Evolutionary conservation across 2,113 vertebrate genomes (phyloP).

Genomic region (Miniopterus natalensis): DNA sequence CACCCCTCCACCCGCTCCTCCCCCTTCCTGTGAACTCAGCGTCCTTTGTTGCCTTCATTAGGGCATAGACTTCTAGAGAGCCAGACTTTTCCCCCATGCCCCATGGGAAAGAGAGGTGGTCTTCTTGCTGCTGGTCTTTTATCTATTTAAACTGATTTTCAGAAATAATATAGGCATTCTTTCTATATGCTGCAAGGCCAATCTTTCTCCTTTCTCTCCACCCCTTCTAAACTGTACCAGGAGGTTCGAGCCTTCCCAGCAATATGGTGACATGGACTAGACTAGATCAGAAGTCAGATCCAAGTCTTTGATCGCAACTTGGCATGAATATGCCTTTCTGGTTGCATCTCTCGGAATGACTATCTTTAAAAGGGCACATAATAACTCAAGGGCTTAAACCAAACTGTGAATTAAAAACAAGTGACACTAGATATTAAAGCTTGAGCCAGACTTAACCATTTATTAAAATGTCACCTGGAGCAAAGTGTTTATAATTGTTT

Average conservation of each 20-base stretch:
- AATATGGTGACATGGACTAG: neutral
- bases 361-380: neutral
- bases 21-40: neutral
- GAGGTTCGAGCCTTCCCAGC: neutral
- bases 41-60: neutral
- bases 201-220: neutral
- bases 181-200: neutral
- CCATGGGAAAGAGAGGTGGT: neutral
- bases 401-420: slow-evolving; percentile 2
- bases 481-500: neutral
- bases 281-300: neutral
- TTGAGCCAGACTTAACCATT: neutral
- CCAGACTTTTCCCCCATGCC: neutral
- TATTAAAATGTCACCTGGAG: neutral
- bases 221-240: neutral
- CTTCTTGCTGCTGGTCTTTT: neutral
- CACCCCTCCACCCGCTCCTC: neutral
- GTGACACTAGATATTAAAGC: neutral
- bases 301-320: neutral
- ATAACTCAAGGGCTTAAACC: neutral
- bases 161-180: neutral
- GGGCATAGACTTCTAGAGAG: neutral
- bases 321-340: neutral
- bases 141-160: slow-evolving; percentile 32
- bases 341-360: neutral